Conservation (phyloP, 2,113 vertebrate genomes). For the Mustela nigripes region DNA sequence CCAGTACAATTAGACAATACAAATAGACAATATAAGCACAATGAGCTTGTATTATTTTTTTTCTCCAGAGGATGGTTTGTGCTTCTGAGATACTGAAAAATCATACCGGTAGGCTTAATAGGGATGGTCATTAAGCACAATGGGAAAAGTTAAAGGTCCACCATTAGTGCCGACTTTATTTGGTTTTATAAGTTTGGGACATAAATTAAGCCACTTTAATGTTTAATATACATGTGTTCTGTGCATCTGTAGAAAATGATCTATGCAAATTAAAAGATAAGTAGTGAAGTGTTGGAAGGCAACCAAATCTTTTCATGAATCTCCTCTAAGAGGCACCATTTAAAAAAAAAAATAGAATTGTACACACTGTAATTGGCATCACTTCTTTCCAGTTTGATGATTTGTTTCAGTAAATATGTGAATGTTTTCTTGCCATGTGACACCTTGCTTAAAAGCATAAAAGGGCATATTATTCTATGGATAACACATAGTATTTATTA, state of each 20-base stretch:
- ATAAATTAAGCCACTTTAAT: slow-evolving; percentile 72
- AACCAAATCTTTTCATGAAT: slow-evolving; percentile 63
- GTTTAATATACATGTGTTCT: slow-evolving; percentile 66
- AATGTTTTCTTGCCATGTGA: neutral
- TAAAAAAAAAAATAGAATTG: slow-evolving; percentile 61
- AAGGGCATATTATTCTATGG: neutral
- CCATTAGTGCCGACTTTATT: slow-evolving; percentile 50
- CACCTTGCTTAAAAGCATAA: neutral
- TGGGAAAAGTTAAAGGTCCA: slow-evolving; percentile 52
- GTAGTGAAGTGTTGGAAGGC: slow-evolving; percentile 50
- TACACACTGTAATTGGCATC: slow-evolving; percentile 35
- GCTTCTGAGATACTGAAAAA: slow-evolving; percentile 3
- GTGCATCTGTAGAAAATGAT: slow-evolving; percentile 71
- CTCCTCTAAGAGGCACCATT: slow-evolving; percentile 53
- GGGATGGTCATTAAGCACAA: slow-evolving; percentile 57
- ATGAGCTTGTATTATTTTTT: neutral
- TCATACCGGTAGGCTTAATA: neutral
- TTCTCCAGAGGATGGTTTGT: neutral
- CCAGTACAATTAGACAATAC: neutral
- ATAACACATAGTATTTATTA: neutral
- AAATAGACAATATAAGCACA: too few relatives aligned
- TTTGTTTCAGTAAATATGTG: slow-evolving; percentile 13
- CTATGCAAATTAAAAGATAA: slow-evolving; percentile 57
- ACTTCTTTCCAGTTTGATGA: slow-evolving; percentile 12
- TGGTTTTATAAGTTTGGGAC: slow-evolving; percentile 58